Percentiles rank a stretch among this genome's conserved stretches.
Evolutionary conservation across 2,888 invertebrate genomes (phyloP).

Genomic region (Hemaris fuciformis): DNA sequence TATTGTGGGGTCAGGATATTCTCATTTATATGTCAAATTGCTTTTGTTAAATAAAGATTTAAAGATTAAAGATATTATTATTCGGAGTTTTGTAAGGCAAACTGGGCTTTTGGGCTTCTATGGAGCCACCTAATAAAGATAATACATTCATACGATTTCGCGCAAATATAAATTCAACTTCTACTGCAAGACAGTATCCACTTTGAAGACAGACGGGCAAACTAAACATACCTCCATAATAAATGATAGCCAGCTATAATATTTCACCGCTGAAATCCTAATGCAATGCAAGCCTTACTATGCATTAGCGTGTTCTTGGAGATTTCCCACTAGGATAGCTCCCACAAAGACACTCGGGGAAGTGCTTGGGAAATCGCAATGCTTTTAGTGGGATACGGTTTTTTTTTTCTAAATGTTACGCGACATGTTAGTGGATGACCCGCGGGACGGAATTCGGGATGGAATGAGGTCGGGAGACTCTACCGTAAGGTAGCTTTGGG

Average conservation of each 20-base stretch:
- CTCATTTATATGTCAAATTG: too few relatives aligned
- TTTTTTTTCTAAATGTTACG: neutral
- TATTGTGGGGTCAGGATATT: too few relatives aligned
- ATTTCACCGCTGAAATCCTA: conserved; percentile 3
- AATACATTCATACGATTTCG: too few relatives aligned
- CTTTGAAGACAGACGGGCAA: too few relatives aligned
- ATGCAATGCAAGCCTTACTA: conserved; percentile 18
- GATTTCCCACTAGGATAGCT: conserved; percentile 20
- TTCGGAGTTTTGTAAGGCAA: too few relatives aligned
- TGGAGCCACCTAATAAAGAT: too few relatives aligned
- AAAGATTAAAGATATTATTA: too few relatives aligned
- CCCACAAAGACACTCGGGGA: conserved; percentile 1
- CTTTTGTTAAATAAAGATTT: too few relatives aligned
- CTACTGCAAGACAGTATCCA: too few relatives aligned
- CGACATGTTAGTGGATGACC: neutral
- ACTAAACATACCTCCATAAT: neutral
- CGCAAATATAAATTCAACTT: too few relatives aligned
- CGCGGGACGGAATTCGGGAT: neutral
- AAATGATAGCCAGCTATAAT: neutral
- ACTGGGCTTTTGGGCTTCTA: too few relatives aligned
- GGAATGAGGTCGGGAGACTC: neutral
- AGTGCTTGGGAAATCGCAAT: neutral
- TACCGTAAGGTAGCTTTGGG: neutral
- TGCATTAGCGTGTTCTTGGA: conserved; percentile 18
- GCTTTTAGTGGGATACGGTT: neutral